Base-by-base conservation (phyloP, 2,888 invertebrate species). In the Diloba caeruleocephala region DNA sequence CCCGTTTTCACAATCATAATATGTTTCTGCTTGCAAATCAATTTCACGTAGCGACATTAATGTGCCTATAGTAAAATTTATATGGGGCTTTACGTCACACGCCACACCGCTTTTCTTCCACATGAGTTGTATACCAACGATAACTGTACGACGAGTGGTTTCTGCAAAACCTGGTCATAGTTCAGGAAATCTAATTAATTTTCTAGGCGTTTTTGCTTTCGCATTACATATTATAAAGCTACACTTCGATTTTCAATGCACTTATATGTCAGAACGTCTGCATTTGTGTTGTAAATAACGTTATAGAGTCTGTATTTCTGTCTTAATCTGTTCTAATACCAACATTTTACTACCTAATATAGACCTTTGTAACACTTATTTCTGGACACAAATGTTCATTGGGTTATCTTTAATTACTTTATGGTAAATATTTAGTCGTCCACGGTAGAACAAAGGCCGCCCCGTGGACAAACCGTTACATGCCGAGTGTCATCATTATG, bases 1-100 rank as follows among this genome's bases (percentile, higher is more conserved):
- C 93, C 89, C 88, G 82, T 93, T 93, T 93, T 90, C 93, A 90
- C 91, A 93, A 93, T 92, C 92, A 90, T 92, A 92, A 92, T 92
- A 92, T 91, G 92, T 92, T 93, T 92, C 90, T 90, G 91, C 88
- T 83, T 83, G 92, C 91, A 93, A 93, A 93, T 93, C 93, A 92
- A 92, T 92, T 93, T 93, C 92, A 91, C 91, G 91, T 92, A 89
- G 88, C 88, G 90, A 92, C 92, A 91, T 92, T 92, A 92, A 93
- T 92, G 90, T 90, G 88, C 83, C 85, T 86, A 91, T 90, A 92
- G 90, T 90, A 91, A 92, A 92, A 91, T 92, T 92, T 92, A 92
- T 92, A 92, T 90, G 90, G 87, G 84, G 85, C 82, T 85, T 87
- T 89, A 90, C 92, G 90, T 90, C 92, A 90, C 79, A 82, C 74